Percentiles rank a stretch among this genome's conserved stretches.
phyloP scores from a whole-genome alignment of 2,113 vertebrate species.

The Synchiropus splendidus region DNA sequence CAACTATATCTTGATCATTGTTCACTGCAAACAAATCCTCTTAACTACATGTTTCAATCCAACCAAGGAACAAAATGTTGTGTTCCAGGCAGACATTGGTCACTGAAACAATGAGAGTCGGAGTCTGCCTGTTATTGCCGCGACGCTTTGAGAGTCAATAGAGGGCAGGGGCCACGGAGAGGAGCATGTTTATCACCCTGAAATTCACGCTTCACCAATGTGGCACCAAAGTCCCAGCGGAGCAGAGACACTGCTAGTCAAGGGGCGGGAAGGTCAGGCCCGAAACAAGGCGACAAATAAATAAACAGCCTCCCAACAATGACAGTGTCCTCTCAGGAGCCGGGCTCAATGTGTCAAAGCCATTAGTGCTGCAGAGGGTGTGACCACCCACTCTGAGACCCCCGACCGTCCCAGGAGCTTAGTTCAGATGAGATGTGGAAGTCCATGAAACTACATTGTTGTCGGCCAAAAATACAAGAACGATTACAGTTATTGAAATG shows the following conservation, averaged over 20 bases:
- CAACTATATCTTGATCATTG: too few species aligned
- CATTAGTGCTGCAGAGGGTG: constrained; percentile 45
- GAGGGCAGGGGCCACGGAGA: constrained; percentile 20
- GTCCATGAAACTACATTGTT: too few species aligned
- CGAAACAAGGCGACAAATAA: constrained; percentile 47
- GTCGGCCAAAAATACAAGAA: too few species aligned
- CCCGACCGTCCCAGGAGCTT: not conserved
- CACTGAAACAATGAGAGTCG: too few species aligned
- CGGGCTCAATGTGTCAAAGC: constrained; percentile 56
- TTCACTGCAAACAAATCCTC: too few species aligned
- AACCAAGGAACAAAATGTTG: not conserved
- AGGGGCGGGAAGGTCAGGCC: constrained; percentile 41
- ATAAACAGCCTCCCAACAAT: constrained; percentile 52
- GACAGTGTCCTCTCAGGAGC: constrained; percentile 58
- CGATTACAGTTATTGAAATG: too few species aligned
- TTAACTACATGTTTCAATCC: too few species aligned
- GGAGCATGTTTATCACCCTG: constrained; percentile 45
- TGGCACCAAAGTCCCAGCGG: constrained; percentile 53
- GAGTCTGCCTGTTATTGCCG: constrained; percentile 3
- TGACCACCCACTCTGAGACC: constrained; percentile 45
- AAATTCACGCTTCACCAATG: constrained; percentile 44
- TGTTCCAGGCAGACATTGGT: too few species aligned
- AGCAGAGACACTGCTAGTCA: constrained; percentile 14
- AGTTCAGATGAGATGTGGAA: constrained; percentile 4
- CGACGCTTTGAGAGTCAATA: constrained; percentile 24